Percentiles rank a stretch among this genome's conserved stretches.
Conservation (phyloP, 2,113 vertebrate species). For the Cinclus mexicanus region DNA sequence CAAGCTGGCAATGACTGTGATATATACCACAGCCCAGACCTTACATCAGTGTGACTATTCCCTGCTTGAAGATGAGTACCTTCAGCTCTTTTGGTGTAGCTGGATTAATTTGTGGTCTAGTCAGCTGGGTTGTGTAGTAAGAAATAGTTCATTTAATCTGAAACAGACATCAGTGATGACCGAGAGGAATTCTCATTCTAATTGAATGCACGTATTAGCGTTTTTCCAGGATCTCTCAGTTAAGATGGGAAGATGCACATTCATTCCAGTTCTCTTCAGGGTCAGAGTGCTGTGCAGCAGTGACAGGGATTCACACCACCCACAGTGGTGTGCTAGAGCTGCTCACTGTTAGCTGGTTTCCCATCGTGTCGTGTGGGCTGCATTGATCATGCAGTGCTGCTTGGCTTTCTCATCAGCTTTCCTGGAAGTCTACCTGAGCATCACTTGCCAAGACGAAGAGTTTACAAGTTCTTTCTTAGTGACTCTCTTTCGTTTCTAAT, state of each 20-base stretch:
- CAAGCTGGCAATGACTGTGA: not conserved
- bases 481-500: not conserved
- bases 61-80: not conserved
- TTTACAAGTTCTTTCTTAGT: not conserved
- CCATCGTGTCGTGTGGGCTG: not conserved
- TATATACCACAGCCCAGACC: not conserved
- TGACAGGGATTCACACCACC: not conserved
- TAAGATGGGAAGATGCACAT: not conserved
- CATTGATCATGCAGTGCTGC: not conserved
- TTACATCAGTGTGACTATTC: not conserved
- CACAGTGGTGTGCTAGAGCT: not conserved
- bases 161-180: not conserved
- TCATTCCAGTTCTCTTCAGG: not conserved
- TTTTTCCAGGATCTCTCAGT: not conserved
- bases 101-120: not conserved
- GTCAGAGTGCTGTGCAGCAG: not conserved
- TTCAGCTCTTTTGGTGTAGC: not conserved
- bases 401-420: not conserved
- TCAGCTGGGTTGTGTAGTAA: not conserved
- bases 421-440: not conserved
- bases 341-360: not conserved
- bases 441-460: not conserved
- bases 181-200: not conserved
- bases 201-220: not conserved
- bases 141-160: not conserved